A percentile compares a stretch with the other conserved stretches of the same genome.
Evolutionary conservation across 2,113 vertebrate genomes (phyloP).

Genomic region (Notarius lentiginosus): DNA sequence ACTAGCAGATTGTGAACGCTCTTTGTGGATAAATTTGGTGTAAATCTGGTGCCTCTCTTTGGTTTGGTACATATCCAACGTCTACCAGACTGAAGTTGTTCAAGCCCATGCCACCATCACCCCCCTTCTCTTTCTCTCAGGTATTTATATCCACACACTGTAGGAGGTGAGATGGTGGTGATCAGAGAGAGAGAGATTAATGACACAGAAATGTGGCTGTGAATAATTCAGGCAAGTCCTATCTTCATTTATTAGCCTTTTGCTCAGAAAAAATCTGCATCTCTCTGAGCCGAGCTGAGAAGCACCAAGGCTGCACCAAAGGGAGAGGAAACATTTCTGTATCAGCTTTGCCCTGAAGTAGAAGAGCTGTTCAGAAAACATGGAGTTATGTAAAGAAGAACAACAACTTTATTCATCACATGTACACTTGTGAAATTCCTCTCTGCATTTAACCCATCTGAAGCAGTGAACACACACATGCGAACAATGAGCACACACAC

Average conservation of each 20-base stretch:
- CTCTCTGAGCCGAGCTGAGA: neutral
- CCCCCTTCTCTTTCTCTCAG: neutral
- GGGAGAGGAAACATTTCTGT: neutral
- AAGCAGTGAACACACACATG: no score
- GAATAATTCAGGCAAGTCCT: conserved; percentile 50
- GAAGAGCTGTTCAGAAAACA: neutral
- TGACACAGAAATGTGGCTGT: conserved; percentile 41
- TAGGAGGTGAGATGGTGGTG: conserved; percentile 35
- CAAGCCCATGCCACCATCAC: neutral
- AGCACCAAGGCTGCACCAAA: neutral
- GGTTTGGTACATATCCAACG: neutral
- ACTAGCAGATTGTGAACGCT: neutral
- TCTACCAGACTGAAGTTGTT: neutral
- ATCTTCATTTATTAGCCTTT: conserved; percentile 42
- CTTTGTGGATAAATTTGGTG: neutral
- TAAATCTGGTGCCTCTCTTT: neutral
- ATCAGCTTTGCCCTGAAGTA: neutral
- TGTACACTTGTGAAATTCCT: no score
- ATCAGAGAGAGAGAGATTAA: conserved; percentile 41
- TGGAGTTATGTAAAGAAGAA: neutral
- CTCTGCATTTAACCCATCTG: no score
- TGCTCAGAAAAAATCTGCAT: neutral
- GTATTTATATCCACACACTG: conserved; percentile 37
- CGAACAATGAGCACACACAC: no score
- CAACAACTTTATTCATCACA: no score